Conservation (phyloP, 37 sponge, comb jelly and placozoan species). For the Axinella damicornis region DNA sequence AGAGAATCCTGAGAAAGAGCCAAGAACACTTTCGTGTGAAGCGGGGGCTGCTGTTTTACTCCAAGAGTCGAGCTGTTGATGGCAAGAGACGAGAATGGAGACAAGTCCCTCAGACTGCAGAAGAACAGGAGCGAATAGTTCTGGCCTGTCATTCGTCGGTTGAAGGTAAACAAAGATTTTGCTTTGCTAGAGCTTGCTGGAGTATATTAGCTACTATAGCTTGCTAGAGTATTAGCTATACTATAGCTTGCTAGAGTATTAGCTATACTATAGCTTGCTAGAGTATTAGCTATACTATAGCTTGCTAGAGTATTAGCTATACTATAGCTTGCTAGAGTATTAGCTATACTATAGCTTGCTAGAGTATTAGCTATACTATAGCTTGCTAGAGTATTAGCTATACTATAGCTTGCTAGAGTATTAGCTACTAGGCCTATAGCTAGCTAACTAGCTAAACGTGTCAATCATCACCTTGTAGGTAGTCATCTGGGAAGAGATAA, state of each 20-base stretch:
- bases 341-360: no score
- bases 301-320: no score
- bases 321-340: no score
- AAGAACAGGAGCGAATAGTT: constrained; percentile 32
- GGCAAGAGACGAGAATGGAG: constrained; percentile 18
- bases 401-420: background rate
- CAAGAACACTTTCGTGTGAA: background rate
- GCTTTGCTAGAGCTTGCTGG: no score
- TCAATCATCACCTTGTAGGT: background rate
- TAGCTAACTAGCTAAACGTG: no score
- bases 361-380: no score
- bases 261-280: no score
- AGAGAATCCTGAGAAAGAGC: constrained; percentile 12
- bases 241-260: no score
- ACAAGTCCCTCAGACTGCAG: background rate
- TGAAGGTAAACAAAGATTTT: constrained; percentile 17
- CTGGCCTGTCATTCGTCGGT: constrained; percentile 5
- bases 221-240: no score
- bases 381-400: no score
- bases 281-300: no score
- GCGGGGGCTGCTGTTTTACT: constrained; percentile 21
- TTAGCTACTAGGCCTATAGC: background rate
- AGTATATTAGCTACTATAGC: no score
- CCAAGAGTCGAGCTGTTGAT: background rate
- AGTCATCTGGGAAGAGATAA: constrained; percentile 56